Conservation (phyloP, 1,140 invertebrate genomes). For the Hylaeus volcanicus region DNA sequence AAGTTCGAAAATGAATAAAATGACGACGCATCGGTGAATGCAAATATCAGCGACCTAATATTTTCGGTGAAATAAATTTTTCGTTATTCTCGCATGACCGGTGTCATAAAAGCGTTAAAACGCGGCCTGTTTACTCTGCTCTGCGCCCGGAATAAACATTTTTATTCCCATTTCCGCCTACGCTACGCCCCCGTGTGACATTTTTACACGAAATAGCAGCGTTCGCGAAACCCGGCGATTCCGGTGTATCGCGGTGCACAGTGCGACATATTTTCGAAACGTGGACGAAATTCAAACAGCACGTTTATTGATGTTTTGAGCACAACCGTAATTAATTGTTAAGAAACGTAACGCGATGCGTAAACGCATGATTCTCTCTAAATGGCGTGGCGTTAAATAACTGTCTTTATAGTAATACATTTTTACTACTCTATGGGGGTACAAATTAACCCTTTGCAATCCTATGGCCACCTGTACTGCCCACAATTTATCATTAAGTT, state of each 20-base stretch:
- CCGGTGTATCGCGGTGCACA: neutral
- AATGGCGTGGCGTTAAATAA: too few species aligned
- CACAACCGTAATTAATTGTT: too few species aligned
- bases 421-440: too few species aligned
- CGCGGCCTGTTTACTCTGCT: neutral
- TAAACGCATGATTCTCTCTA: too few species aligned
- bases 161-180: neutral
- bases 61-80: constrained; percentile 21
- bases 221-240: neutral
- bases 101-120: constrained; percentile 10
- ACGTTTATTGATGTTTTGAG: too few species aligned
- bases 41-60: neutral
- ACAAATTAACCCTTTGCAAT: too few species aligned
- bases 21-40: neutral
- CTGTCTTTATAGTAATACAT: too few species aligned
- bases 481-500: too few species aligned
- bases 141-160: neutral
- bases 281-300: too few species aligned
- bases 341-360: too few species aligned
- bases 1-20: neutral
- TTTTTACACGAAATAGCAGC: constrained; percentile 12
- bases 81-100: neutral
- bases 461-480: too few species aligned
- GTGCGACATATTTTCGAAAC: too few species aligned
- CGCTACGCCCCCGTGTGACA: neutral